Evolutionary conservation across 2,888 invertebrate species (phyloP).

Genomic region (Drosophila colorata): DNA sequence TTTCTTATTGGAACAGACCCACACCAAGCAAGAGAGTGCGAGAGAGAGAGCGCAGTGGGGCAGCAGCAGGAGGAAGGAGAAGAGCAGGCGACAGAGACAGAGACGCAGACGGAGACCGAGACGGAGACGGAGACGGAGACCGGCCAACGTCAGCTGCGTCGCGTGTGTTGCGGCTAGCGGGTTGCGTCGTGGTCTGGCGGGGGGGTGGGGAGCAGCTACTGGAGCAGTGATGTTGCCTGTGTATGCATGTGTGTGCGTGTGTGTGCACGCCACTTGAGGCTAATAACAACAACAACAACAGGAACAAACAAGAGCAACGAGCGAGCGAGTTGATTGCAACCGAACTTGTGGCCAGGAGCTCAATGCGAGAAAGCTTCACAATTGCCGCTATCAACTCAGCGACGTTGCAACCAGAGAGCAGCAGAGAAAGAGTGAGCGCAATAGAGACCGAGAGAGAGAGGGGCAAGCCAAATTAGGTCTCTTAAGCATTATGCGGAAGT

Average conservation of each 20-base stretch:
- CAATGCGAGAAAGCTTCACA: conserved; percentile 63
- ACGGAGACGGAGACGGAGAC: conserved; percentile 37
- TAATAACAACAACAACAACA: conserved; percentile 64
- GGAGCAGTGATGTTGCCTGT: conserved; percentile 31
- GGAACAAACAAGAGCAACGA: conserved; percentile 44
- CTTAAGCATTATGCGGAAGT: conserved; percentile 49
- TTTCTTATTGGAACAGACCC: conserved; percentile 73
- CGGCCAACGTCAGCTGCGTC: conserved; percentile 72
- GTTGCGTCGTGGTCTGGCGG: too few species aligned
- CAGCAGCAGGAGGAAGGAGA: not conserved
- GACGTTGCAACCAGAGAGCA: conserved; percentile 28
- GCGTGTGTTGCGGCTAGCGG: conserved; percentile 45
- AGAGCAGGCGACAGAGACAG: conserved; percentile 8
- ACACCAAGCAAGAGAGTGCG: conserved; percentile 26
- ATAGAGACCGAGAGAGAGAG: conserved; percentile 21
- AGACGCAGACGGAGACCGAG: conserved; percentile 6
- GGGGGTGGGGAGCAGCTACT: conserved; percentile 20
- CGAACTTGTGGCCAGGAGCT: conserved; percentile 64
- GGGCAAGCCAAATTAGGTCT: conserved; percentile 32
- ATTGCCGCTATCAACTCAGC: conserved; percentile 50
- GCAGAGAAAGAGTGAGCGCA: conserved; percentile 2
- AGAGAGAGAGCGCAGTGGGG: conserved; percentile 2
- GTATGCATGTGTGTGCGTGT: conserved; percentile 7
- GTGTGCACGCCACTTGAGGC: conserved; percentile 74
- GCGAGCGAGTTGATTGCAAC: conserved; percentile 68